Evolutionary conservation across 1,140 invertebrate genomes (phyloP).

Genomic region (Brevipalpus yothersi): DNA sequence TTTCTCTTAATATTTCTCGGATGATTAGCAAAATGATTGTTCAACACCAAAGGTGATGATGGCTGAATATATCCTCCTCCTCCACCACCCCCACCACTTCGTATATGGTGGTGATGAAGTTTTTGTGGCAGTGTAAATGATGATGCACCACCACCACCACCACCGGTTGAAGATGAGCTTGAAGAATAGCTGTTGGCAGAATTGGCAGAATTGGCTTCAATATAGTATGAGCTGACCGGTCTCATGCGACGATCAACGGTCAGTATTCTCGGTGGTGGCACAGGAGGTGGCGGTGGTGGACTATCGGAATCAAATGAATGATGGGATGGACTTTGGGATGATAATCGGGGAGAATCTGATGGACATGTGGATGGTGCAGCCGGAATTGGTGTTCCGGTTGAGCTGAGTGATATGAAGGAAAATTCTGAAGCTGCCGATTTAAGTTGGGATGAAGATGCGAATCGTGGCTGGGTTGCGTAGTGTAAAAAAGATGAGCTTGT

Average conservation of each 20-base stretch:
- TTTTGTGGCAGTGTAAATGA: background rate
- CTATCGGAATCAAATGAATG: background rate
- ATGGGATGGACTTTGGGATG: background rate
- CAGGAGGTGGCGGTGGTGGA: background rate
- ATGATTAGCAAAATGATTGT: background rate
- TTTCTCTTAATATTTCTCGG: background rate
- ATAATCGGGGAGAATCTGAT: background rate
- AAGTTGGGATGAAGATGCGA: background rate
- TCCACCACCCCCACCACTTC: too few relatives aligned
- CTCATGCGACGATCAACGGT: background rate
- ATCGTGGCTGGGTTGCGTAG: background rate
- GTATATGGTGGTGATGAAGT: background rate
- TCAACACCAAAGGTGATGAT: background rate
- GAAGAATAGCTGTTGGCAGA: background rate
- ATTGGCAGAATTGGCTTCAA: background rate
- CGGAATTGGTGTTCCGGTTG: background rate
- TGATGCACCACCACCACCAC: background rate
- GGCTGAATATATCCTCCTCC: background rate
- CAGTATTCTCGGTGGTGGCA: background rate
- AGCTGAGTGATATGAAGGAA: constrained; percentile 9
- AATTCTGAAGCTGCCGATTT: constrained; percentile 12
- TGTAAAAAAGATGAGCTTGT: background rate
- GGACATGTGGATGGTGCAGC: background rate
- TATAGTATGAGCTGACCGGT: background rate
- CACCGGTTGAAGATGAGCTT: background rate